Conservation (phyloP, 92 coral and sea anemone species). For the Diadumene lineata region DNA sequence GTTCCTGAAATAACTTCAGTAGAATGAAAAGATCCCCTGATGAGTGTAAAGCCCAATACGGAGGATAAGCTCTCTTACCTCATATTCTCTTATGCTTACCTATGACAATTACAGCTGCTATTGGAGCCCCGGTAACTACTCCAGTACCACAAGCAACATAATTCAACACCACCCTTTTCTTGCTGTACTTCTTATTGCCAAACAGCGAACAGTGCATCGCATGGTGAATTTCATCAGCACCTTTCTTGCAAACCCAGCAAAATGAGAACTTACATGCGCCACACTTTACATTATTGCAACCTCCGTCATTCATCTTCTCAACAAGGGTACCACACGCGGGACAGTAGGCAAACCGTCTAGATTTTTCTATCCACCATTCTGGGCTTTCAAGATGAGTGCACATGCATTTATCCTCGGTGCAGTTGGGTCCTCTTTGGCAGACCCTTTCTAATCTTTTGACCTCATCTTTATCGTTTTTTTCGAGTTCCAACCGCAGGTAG, state of each 20-base stretch:
- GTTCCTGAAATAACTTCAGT: too few species aligned
- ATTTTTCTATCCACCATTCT: conserved; percentile 12
- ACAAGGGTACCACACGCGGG: conserved; percentile 38
- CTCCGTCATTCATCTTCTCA: conserved; percentile 38
- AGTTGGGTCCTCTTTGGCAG: conserved; percentile 6
- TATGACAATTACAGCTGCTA: conserved; percentile 23
- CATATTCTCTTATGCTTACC: too few species aligned
- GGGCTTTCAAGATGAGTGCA: neutral
- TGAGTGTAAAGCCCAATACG: neutral
- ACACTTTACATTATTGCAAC: too few species aligned
- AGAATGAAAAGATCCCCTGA: neutral
- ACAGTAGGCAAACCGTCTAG: conserved; percentile 24
- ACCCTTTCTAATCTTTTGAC: neutral
- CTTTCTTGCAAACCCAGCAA: conserved; percentile 56
- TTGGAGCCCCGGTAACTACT: conserved; percentile 33
- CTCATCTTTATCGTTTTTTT: neutral
- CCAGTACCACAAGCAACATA: conserved; percentile 20
- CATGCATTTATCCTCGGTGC: neutral
- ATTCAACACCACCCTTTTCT: conserved; percentile 19
- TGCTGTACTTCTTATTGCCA: conserved; percentile 32
- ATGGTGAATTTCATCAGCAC: conserved; percentile 21
- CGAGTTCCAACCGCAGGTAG: neutral
- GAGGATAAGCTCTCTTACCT: too few species aligned
- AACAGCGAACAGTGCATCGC: conserved; percentile 23
- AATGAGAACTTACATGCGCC: conserved; percentile 55